Conservation (phyloP, 2,113 vertebrate species). For the Pseudorasbora parva region DNA sequence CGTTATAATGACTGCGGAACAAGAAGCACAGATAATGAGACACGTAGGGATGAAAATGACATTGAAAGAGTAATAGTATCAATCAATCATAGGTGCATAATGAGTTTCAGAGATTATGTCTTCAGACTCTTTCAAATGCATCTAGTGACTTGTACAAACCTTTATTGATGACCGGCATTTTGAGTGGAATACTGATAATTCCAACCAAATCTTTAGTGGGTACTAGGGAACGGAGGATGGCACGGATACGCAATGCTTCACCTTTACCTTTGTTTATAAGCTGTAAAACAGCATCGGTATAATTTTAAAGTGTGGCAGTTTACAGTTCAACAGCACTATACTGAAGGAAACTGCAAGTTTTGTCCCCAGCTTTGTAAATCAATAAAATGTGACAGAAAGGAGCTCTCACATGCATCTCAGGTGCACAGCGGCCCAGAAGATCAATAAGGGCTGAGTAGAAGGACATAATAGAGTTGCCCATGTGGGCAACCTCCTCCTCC, state of each 20-base stretch:
- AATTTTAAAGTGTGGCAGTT: not conserved
- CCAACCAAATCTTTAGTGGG: slow-evolving; percentile 94
- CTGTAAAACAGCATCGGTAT: slow-evolving; percentile 69
- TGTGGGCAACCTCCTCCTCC: slow-evolving; percentile 88
- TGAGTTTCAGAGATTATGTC: slow-evolving; percentile 3
- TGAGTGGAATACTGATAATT: slow-evolving; percentile 94
- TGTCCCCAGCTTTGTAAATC: not conserved
- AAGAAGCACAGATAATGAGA: not conserved
- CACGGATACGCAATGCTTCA: slow-evolving; percentile 93
- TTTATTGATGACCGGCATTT: slow-evolving; percentile 90
- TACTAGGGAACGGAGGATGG: slow-evolving; percentile 94
- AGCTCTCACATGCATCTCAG: slow-evolving; percentile 93
- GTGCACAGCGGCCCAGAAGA: slow-evolving; percentile 94
- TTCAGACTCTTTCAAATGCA: not conserved
- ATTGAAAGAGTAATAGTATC: not conserved
- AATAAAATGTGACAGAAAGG: slow-evolving; percentile 1
- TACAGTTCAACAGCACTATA: not conserved
- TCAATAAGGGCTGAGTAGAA: slow-evolving; percentile 98
- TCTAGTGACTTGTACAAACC: slow-evolving; percentile 72
- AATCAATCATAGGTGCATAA: not conserved
- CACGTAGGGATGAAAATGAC: slow-evolving; percentile 3
- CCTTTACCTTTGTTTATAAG: slow-evolving; percentile 97
- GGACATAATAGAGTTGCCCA: slow-evolving; percentile 98
- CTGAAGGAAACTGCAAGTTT: not conserved
- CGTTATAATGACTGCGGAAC: slow-evolving; percentile 2